These are phyloP conservation scores for Turritopsis dohrnii DNA, from an alignment of 30 jellyfish, hydroid and myxozoan genomes.

Conservation along the genomic window DNA sequence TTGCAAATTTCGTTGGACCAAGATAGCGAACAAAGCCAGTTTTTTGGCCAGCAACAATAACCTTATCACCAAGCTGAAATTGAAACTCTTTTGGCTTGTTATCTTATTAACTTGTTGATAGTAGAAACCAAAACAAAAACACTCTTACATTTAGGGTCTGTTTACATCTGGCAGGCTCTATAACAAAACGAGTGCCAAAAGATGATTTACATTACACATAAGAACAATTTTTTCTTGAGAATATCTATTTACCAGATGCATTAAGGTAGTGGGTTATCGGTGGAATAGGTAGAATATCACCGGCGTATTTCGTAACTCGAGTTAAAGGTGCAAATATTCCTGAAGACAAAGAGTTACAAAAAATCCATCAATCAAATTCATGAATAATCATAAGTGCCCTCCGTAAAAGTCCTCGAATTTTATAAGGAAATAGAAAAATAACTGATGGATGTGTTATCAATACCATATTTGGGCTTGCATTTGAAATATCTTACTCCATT, in stretches of 20 bases:
- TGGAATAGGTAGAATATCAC: background rate
- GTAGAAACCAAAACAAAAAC: background rate
- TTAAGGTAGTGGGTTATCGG: background rate
- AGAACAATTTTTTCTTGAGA: background rate
- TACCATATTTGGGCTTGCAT: slow-evolving; percentile 62
- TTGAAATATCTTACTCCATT: slow-evolving; percentile 59
- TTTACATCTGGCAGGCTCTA: background rate
- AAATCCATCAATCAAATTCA: background rate
- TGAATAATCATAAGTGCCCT: too few species aligned
- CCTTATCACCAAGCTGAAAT: slow-evolving; percentile 50
- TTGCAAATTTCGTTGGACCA: slow-evolving; percentile 68
- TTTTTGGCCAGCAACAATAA: slow-evolving; percentile 70
- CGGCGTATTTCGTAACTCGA: slow-evolving; percentile 26
- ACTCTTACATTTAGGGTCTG: background rate
- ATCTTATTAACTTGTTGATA: too few species aligned
- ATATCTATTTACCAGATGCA: background rate
- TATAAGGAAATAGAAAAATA: too few species aligned
- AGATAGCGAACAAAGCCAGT: slow-evolving; percentile 53
- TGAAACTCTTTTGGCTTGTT: background rate
- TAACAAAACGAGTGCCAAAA: background rate
- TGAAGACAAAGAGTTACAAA: background rate
- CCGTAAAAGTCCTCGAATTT: too few species aligned
- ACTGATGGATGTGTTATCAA: background rate
- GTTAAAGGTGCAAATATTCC: slow-evolving; percentile 58
- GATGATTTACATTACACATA: background rate